phyloP scores from a whole-genome alignment of 2,113 vertebrate genomes.

The Cyrtonyx montezumae region DNA sequence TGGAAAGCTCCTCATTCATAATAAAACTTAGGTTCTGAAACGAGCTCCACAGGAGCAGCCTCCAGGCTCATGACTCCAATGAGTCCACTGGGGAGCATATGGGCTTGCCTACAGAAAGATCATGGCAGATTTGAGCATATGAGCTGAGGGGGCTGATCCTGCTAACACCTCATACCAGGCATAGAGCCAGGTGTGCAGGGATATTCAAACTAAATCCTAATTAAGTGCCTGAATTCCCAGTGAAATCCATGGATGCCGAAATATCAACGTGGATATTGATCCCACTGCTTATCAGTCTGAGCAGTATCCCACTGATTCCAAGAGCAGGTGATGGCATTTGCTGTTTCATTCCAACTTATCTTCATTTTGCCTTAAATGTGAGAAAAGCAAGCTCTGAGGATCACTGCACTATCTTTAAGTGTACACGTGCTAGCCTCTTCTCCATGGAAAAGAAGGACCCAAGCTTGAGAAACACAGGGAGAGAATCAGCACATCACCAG shows the following conservation, averaged over 20 bases:
- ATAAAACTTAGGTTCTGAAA: constrained; percentile 22
- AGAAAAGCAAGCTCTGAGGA: background rate
- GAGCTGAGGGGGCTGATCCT: constrained; percentile 52
- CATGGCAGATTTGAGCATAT: constrained; percentile 36
- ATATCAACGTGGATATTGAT: background rate
- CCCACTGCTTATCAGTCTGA: background rate
- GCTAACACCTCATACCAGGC: constrained; percentile 53
- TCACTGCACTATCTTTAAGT: background rate
- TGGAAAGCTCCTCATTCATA: background rate
- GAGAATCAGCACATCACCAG: background rate
- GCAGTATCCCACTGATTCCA: background rate
- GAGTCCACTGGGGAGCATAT: background rate
- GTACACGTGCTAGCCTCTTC: background rate
- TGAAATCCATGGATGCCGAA: constrained; percentile 36
- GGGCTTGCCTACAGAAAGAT: constrained; percentile 27
- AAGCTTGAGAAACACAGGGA: background rate
- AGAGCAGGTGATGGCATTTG: background rate
- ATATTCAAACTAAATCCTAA: constrained; percentile 40
- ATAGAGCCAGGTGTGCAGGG: constrained; percentile 39
- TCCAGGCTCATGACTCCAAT: constrained; percentile 4
- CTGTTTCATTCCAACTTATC: background rate
- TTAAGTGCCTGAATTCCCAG: constrained; percentile 58
- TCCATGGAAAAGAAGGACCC: background rate
- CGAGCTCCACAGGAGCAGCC: background rate
- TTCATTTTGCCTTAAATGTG: background rate